Base-by-base conservation (phyloP, 1,140 invertebrate genomes). In the Drosophila pectinifera region DNA sequence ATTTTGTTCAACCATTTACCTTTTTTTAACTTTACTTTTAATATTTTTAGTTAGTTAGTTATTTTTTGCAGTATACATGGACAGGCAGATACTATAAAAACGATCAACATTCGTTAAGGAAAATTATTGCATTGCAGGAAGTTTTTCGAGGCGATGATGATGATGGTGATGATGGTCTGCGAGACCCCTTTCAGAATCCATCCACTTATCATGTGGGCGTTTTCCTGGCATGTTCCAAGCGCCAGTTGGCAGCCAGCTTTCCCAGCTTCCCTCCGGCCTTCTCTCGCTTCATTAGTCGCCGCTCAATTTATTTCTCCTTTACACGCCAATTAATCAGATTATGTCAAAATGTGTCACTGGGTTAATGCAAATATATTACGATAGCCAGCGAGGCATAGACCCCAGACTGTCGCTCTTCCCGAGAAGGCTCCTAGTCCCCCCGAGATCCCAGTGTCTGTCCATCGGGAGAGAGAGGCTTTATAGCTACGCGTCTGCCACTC, bases 291-390 rank as follows among this genome's bases (percentile, higher is more conserved):
- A 89, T 89, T 88, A 83, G 67, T 54, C 67, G 67, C 62, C 68
- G 67, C 79, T 74, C 83, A 83, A 83, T 86, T 83, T 83, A 83
- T 83, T 82, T 77, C 79, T 83, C 65, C 67, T 79, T 77, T 88
- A 83, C 72, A 88, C 79, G 80, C 79, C 83, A 88, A 88, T 88
- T 88, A 88, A 88, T 88, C 83, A 89, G 83, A 88, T 88, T 88
- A 88, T 88, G 83, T 88, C 83, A 65, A 88, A 88, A 88, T 88
- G 83, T 88, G 83, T 89, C 83, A 88, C 84, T 88, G 63, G 84
- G 83, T 89, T 88, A 88, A 88, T 88, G 83, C 83, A 88, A 89
- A 88, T 88, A 89, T 89, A 89, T 86, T 86, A 78, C 73, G 62
- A 41, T 56, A 41, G 64, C 46, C 56, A 51, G 48, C 11, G 36